Evolutionary conservation across 2,113 vertebrate genomes (phyloP).

Genomic region (Plecotus auritus): DNA sequence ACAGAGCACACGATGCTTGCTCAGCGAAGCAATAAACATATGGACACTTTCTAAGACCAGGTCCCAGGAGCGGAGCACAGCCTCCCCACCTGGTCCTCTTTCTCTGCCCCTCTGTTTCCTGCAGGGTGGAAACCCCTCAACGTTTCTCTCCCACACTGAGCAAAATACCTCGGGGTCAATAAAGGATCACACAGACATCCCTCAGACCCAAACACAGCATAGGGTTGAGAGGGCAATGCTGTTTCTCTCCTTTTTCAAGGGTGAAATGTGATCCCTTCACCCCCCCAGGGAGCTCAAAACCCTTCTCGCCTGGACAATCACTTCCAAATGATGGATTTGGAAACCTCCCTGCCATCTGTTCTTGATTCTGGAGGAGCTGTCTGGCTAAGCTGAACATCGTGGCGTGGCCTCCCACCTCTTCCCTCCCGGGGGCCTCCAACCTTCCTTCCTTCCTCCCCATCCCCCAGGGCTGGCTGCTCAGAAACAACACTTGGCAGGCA

Average conservation of each 20-base stretch:
- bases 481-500: neutral
- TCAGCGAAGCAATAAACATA: rapidly evolving
- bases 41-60: rapidly evolving
- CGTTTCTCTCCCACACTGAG: no score
- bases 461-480: neutral
- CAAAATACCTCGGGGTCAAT: neutral
- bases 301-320: neutral
- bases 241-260: neutral
- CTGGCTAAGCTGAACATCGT: neutral
- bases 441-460: neutral
- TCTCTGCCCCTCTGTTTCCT: neutral
- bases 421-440: neutral
- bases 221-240: neutral
- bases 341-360: slow-evolving; percentile 2
- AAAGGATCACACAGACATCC: neutral
- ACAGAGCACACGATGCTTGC: rapidly evolving
- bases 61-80: no score
- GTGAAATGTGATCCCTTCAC: neutral
- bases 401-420: neutral
- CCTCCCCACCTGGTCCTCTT: neutral
- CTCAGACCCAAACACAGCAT: neutral
- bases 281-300: neutral
- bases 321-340: neutral
- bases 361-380: neutral
- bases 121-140: rapidly evolving